Percentiles rank a stretch among this genome's conserved stretches.
phyloP scores from a whole-genome alignment of 2,797 vertebrate species.

The Thamnophis elegans region DNA sequence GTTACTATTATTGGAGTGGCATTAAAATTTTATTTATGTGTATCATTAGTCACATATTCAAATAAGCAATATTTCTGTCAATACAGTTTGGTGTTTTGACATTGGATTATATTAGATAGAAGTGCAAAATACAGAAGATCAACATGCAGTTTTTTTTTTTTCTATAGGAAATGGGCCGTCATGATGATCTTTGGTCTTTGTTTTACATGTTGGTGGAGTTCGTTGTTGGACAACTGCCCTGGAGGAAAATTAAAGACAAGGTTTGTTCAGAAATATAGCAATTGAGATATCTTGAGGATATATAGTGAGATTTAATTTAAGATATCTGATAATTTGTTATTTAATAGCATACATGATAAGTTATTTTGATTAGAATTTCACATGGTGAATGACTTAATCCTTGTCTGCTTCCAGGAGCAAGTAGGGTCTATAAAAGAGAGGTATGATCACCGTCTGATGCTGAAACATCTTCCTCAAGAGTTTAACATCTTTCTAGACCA shows the following conservation, averaged over 20 bases:
- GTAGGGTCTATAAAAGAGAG: conserved; percentile 97
- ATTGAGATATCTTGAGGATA: neutral
- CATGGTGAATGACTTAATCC: neutral
- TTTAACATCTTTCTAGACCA: conserved; percentile 93
- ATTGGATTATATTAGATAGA: neutral
- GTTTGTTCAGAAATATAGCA: conserved; percentile 69
- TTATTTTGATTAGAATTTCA: neutral
- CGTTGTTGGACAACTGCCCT: conserved; percentile 93
- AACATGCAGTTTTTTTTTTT: conserved; percentile 50
- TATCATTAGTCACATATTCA: neutral
- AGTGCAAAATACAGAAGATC: neutral
- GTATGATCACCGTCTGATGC: conserved; percentile 93
- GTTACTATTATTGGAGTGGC: neutral
- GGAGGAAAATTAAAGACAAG: conserved; percentile 99
- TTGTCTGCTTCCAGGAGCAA: conserved; percentile 83
- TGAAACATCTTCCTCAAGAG: conserved; percentile 95
- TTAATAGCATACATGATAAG: neutral
- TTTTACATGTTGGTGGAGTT: conserved; percentile 99
- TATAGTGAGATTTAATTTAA: neutral
- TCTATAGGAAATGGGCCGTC: conserved; percentile 95
- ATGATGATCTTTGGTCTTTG: conserved; percentile 97
- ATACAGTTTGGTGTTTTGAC: neutral
- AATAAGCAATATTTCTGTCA: neutral
- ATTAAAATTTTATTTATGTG: neutral
- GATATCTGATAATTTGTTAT: neutral